Base-by-base conservation (phyloP, 1,140 invertebrate species). In the Gryon sp. region DNA sequence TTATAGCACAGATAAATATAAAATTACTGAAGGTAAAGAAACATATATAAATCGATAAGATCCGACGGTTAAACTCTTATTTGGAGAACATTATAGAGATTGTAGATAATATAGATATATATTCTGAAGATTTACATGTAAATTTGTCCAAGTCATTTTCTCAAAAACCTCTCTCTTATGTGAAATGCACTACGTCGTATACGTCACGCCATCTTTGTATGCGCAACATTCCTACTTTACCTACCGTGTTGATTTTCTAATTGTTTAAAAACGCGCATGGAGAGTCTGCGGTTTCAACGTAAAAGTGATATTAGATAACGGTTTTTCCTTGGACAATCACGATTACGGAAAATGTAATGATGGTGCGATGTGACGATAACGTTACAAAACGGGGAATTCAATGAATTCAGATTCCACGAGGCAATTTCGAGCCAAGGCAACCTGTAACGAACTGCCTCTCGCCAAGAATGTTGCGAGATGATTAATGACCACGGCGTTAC, bases 311-410 rank as follows among this genome's bases (percentile, higher is more conserved):
- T 60, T n/a, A 26, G 11, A 20, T 19, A 53, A 20, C 46, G 30
- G 59, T 7, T 72, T 62, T 62, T 11, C 45, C 14, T 1, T 2
- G 14, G 19, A 20, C 18, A 41, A 73, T 30, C 38, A 41, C 52
- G 59, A 53, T 38, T 12, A 24, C 46, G 15, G 11, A 63, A 72
- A 60, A 65, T 48, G 65, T 65, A 65, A 63, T 63, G 41, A 50
- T 48, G 26, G 22, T 15, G 62, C 40, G 72, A 78, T 69, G 43
- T 43, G 52, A 45, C 43, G 76, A 74, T 74, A 74, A 59, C 52
- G 70, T 75, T 78, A 65, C 72, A 53, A 76, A 76, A 72, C 60
- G 48, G 65, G 53, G 43, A 69, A 73, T 73, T 62, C 75, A 32
- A 62, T 73, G 62, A 63, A 73, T 72, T 68, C 68, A 72, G 55